phyloP scores from a whole-genome alignment of 2,888 invertebrate genomes.

The Meghimatium bilineatum region DNA sequence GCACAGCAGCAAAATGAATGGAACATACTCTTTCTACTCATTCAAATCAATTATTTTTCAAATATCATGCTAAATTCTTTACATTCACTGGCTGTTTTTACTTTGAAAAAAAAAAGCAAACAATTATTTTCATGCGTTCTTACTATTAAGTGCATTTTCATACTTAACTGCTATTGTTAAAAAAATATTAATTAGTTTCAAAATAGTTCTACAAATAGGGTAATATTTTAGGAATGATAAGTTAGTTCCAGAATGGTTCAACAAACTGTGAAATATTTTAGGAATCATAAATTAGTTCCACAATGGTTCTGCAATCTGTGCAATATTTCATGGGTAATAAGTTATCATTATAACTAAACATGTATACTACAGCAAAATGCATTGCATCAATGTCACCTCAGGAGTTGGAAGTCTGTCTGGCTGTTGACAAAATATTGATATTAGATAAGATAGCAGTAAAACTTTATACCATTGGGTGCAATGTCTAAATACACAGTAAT shows the following conservation, averaged over 20 bases:
- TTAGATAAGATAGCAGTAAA: no score
- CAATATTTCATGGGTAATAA: not conserved
- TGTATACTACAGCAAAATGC: not conserved
- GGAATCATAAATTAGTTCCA: not conserved
- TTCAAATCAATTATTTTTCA: not conserved
- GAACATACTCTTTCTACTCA: not conserved
- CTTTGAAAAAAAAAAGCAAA: not conserved
- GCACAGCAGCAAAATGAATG: slow-evolving; percentile 8
- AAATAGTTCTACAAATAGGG: slow-evolving; percentile 2
- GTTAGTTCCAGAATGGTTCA: not conserved
- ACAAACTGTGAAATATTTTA: no score
- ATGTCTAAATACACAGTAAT: no score
- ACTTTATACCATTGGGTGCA: no score
- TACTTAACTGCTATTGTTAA: not conserved
- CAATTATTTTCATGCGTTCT: no score
- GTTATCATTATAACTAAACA: not conserved
- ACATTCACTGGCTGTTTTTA: not conserved
- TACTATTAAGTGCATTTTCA: no score
- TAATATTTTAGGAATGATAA: not conserved
- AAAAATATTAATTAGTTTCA: not conserved
- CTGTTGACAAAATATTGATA: slow-evolving; percentile 27
- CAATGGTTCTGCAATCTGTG: slow-evolving; percentile 13
- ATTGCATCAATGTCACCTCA: slow-evolving; percentile 38
- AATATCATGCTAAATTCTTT: not conserved
- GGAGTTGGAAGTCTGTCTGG: slow-evolving; percentile 34